Evolutionary conservation across 2,888 invertebrate genomes (phyloP), one percentile per base, ranked within the genome.

Genomic region (Hemicrepidius hirtus): DNA sequence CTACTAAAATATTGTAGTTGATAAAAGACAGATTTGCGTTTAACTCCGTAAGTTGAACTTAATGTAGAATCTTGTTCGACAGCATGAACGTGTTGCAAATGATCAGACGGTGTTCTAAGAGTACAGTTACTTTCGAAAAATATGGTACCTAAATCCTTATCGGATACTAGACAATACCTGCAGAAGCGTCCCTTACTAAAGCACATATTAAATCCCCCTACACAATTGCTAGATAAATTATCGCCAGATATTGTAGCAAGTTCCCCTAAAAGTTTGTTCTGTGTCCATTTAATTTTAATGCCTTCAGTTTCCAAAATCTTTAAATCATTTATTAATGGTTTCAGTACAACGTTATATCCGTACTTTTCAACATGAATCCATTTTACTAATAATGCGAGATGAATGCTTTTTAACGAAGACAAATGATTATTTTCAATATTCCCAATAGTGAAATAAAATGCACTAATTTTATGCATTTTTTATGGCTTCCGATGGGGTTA

Each of bases 401-500:
- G 46, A 18, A 46, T 46, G 9, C 20, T 18, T 20, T 46, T 46
- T 9, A 46, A 20, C 0, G 16, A 18, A 9, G 46, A 46, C 18
- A 46, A 46, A 18, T 18, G 16, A 4, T 20, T 46, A 2, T 46
- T 46, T 46, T 46, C 46, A 46, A 46, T 20, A 9, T 46, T 46
- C 1, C 46, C 46, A 16, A 46, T 10, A 7, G 18, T 18, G 20
- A 46, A 46, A 46, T 46, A 46, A 10, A 46, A 46, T 5, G 46
- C 46, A 10, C 46, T 20, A 5, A 46, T 2, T 9, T 46, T 46
- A 16, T 46, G 46, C 3, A 18, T 9, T 46, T 46, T 9, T 46
- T 46, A 10, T 46, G 46, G 20, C 46, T 46, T 7, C 46, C 46
- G 20, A 46, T 46, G 1, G 46, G 46, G 7, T 46, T 46, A 10